phyloP scores from a whole-genome alignment of 2,797 vertebrate genomes.

The Tadarida brasiliensis region DNA sequence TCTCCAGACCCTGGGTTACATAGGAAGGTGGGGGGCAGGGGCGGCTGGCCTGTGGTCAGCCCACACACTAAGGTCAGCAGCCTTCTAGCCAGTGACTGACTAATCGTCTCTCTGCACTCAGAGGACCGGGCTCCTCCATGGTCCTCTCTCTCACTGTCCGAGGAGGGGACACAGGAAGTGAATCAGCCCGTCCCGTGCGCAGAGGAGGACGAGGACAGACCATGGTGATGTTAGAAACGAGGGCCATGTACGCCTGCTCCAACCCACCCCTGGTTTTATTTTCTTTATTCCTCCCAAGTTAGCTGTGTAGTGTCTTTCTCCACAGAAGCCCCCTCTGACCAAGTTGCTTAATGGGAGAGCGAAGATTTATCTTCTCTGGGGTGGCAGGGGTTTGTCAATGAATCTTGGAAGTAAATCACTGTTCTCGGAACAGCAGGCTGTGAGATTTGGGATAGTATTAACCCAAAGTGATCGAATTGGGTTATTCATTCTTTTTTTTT shows the following conservation, averaged over 20 bases:
- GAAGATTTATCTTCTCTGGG: conserved; percentile 8
- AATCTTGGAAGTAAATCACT: not conserved
- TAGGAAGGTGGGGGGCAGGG: not conserved
- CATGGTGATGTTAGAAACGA: not conserved
- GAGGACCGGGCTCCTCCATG: not conserved
- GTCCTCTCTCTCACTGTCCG: not conserved
- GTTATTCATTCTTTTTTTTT: conserved; percentile 61
- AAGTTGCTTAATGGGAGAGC: conserved; percentile 4
- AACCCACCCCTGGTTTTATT: not conserved
- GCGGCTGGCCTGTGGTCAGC: not conserved
- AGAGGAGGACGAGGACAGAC: not conserved
- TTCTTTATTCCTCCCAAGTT: conserved; percentile 63
- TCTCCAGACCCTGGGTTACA: conserved; percentile 35
- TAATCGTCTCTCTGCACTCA: not conserved
- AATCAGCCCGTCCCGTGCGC: not conserved
- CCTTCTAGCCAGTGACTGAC: conserved; percentile 51
- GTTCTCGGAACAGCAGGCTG: not conserved
- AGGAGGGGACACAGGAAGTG: conserved; percentile 54
- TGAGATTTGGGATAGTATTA: not conserved
- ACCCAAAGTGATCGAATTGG: not conserved
- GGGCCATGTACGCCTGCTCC: not conserved
- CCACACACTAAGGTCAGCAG: not conserved
- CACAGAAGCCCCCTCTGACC: conserved; percentile 34
- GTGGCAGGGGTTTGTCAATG: not conserved
- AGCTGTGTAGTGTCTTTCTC: conserved; percentile 75